Evolutionary conservation across 2,113 vertebrate species (phyloP).

Genomic region (Podarcis cretensis): DNA sequence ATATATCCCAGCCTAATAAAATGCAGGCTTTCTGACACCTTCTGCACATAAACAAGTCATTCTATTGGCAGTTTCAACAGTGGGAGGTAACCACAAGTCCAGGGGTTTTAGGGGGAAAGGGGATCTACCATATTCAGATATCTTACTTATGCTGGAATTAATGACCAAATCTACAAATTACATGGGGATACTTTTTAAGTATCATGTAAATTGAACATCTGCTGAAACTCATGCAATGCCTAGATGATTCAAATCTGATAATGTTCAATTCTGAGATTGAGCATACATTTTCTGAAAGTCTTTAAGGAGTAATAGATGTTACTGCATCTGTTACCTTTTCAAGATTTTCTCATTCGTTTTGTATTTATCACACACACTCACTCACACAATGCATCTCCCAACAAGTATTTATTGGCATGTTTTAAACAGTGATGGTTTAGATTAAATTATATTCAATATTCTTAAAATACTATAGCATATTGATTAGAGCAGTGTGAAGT

Average conservation of each 20-base stretch:
- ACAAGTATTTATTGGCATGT: neutral
- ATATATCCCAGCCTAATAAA: neutral
- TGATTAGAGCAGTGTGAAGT: constrained; percentile 14
- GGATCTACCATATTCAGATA: neutral
- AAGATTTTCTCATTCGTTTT: neutral
- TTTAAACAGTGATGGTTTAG: neutral
- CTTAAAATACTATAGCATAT: neutral
- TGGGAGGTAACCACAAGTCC: neutral
- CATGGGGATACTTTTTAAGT: constrained; percentile 31
- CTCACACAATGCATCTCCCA: neutral
- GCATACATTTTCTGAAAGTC: neutral
- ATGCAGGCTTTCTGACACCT: neutral
- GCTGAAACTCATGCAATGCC: neutral
- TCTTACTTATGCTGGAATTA: constrained; percentile 43
- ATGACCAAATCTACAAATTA: constrained; percentile 30
- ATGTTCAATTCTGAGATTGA: neutral
- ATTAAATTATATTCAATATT: constrained; percentile 16
- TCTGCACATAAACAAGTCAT: neutral
- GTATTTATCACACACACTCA: neutral
- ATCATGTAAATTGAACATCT: neutral
- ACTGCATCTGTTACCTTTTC: neutral
- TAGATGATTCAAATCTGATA: constrained; percentile 42
- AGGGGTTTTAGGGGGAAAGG: neutral
- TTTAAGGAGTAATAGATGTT: neutral
- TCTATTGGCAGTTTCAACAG: neutral